Percentiles rank a stretch among this genome's conserved stretches.
These are phyloP conservation scores for Leptinotarsa undecemlineata DNA, from an alignment of 1,140 invertebrate genomes.

Conservation along the genomic window DNA sequence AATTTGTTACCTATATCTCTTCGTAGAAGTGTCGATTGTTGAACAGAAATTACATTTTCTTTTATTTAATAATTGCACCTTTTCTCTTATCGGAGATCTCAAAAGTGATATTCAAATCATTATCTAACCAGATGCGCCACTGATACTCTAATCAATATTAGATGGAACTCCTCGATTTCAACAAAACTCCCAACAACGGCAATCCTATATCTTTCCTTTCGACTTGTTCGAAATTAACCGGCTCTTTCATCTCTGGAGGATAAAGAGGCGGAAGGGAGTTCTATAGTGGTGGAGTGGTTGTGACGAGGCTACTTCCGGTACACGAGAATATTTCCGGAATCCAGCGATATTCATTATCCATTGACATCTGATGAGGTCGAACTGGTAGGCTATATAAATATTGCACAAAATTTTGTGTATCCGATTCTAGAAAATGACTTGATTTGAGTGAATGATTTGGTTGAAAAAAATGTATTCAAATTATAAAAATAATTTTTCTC, in stretches of 20 bases:
- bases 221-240: slow-evolving; percentile 41
- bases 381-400: not conserved
- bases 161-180: not conserved
- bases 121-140: not conserved
- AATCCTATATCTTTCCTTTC: slow-evolving; percentile 15
- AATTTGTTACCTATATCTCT: no score
- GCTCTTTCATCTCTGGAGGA: slow-evolving; percentile 35
- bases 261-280: slow-evolving; percentile 46
- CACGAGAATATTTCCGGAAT: slow-evolving; percentile 49
- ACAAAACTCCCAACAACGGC: not conserved
- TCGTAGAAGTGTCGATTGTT: no score
- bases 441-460: no score
- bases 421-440: no score
- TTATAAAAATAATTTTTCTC: no score
- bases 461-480: no score
- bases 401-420: no score
- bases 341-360: slow-evolving; percentile 52
- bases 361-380: slow-evolving; percentile 34
- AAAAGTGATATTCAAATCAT: no score
- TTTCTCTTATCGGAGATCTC: no score
- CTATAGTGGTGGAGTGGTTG: slow-evolving; percentile 37
- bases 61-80: no score
- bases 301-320: slow-evolving; percentile 49
- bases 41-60: no score
- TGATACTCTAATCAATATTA: not conserved